Percentiles rank a stretch among this genome's conserved stretches.
phyloP scores from a whole-genome alignment of 2,797 vertebrate species.

The Esox masquinongy region DNA sequence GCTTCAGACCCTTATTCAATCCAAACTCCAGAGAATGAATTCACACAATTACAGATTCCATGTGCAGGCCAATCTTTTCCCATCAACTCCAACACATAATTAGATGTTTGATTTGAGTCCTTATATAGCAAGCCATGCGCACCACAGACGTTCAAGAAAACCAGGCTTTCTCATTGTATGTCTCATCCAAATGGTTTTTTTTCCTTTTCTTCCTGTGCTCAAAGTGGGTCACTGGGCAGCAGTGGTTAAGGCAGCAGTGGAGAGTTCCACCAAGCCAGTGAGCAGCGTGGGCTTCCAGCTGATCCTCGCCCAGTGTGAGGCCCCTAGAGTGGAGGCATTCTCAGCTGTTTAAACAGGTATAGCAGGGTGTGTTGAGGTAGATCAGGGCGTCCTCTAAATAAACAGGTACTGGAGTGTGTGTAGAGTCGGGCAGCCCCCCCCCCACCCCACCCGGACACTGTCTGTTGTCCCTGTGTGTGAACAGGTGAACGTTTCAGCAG shows the following conservation, averaged over 20 bases:
- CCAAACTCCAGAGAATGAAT: slow-evolving; percentile 62
- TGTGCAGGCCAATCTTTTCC: slow-evolving; percentile 63
- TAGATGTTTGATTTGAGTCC: slow-evolving; percentile 69
- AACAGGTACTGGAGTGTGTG: slow-evolving; percentile 58
- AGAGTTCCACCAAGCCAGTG: not conserved
- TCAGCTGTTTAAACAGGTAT: slow-evolving; percentile 82
- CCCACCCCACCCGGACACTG: not conserved
- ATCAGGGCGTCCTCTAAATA: slow-evolving; percentile 67
- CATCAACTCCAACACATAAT: slow-evolving; percentile 74
- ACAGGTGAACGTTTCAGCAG: slow-evolving; percentile 66
- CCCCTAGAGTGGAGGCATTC: slow-evolving; percentile 64
- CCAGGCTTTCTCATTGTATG: slow-evolving; percentile 67
- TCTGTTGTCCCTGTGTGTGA: slow-evolving; percentile 63
- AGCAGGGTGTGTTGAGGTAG: slow-evolving; percentile 61
- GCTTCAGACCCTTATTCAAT: slow-evolving; percentile 51
- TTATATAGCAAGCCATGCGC: slow-evolving; percentile 72
- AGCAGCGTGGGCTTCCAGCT: slow-evolving; percentile 46
- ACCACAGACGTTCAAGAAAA: slow-evolving; percentile 68
- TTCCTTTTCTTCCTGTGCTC: not conserved
- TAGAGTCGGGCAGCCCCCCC: not conserved
- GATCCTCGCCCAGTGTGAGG: slow-evolving; percentile 59
- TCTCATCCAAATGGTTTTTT: slow-evolving; percentile 37
- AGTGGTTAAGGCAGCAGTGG: not conserved
- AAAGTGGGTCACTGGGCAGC: not conserved
- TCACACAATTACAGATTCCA: slow-evolving; percentile 74